These are phyloP conservation scores for Otolemur crassicaudatus DNA, from an alignment of 2,797 vertebrate species.

Conservation along the genomic window DNA sequence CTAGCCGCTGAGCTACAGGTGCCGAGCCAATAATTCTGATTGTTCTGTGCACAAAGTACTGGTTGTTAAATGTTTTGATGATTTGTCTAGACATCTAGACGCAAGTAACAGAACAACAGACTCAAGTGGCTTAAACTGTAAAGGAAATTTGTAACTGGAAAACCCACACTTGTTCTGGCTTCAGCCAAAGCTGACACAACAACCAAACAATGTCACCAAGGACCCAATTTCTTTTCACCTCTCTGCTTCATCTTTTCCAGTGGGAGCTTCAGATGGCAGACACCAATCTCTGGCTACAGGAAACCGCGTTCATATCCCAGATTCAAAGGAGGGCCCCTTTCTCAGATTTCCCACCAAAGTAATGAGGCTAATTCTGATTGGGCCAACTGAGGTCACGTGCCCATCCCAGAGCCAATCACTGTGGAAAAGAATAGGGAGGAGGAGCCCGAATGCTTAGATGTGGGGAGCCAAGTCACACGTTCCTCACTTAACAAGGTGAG, in stretches of 20 bases:
- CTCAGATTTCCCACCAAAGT: not conserved
- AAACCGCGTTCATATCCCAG: not conserved
- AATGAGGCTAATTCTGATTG: conserved; percentile 22
- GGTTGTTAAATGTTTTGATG: not conserved
- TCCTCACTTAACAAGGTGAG: not conserved
- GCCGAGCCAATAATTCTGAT: not conserved
- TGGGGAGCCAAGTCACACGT: not conserved
- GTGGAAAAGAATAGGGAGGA: not conserved
- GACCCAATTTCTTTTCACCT: not conserved
- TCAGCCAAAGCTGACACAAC: not conserved
- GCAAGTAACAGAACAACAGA: conserved; percentile 49
- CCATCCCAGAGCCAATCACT: not conserved
- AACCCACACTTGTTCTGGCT: not conserved
- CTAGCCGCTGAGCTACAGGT: no score
- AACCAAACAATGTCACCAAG: not conserved
- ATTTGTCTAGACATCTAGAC: not conserved
- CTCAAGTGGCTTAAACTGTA: not conserved
- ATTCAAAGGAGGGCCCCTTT: not conserved
- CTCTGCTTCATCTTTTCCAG: not conserved
- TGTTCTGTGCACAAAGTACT: not conserved
- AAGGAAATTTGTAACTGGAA: conserved; percentile 18
- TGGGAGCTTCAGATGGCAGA: not conserved
- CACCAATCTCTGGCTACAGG: not conserved
- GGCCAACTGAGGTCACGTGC: not conserved
- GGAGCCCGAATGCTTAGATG: not conserved